Evolutionary conservation across 2,113 vertebrate genomes (phyloP).

Genomic region (Megaptera novaeangliae): DNA sequence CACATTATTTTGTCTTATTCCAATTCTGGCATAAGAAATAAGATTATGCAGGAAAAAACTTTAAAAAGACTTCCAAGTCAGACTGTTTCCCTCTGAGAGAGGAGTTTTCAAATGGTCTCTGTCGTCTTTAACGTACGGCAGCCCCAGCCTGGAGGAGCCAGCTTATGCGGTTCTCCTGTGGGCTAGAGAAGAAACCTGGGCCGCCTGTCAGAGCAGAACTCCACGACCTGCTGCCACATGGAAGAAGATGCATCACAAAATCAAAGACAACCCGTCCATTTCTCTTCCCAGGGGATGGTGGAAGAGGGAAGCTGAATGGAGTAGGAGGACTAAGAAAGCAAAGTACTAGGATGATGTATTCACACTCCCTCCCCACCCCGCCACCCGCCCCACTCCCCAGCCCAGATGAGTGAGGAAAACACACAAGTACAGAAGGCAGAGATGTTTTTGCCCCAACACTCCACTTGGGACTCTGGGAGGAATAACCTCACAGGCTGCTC

Average conservation of each 20-base stretch:
- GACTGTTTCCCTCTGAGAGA: neutral
- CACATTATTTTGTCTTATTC: neutral
- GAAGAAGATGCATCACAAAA: neutral
- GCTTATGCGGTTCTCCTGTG: neutral
- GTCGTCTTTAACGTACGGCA: neutral
- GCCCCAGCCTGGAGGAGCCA: neutral
- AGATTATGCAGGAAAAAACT: neutral
- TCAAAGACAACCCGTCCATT: neutral
- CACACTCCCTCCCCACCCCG: neutral
- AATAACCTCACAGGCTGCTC: neutral
- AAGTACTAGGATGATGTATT: neutral
- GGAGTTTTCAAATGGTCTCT: neutral
- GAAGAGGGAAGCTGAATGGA: neutral
- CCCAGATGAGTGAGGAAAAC: neutral
- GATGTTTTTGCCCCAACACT: neutral
- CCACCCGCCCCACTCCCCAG: rapidly evolving
- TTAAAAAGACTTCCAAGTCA: neutral
- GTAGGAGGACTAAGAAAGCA: neutral
- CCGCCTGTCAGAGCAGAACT: neutral
- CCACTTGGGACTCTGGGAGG: neutral
- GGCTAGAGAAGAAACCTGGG: neutral
- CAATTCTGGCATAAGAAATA: neutral
- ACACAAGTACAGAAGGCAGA: neutral
- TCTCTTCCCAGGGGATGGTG: neutral
- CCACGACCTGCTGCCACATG: neutral